Percentiles rank a stretch among this genome's conserved stretches.
Evolutionary conservation across 2,888 invertebrate species (phyloP).

Genomic region (Nipponacmea schrenckii): DNA sequence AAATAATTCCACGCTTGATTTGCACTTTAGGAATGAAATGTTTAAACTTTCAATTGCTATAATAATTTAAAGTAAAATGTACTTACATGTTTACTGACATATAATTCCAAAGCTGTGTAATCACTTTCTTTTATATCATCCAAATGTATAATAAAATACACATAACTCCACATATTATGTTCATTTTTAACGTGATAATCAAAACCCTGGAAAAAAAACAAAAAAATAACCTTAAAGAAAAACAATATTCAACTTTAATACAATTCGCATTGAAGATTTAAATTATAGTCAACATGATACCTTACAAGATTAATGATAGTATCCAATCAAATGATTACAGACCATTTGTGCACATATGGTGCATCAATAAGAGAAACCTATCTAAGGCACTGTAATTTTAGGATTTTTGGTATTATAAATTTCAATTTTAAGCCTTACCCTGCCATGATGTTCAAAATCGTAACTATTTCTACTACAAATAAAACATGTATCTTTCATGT

Average conservation of each 20-base stretch:
- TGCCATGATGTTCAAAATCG: constrained; percentile 68
- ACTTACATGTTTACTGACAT: constrained; percentile 62
- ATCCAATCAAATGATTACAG: too few relatives aligned
- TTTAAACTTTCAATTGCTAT: background rate
- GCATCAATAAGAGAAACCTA: too few relatives aligned
- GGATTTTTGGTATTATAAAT: too few relatives aligned
- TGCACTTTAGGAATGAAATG: too few relatives aligned
- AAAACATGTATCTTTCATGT: constrained; percentile 68
- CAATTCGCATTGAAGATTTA: too few relatives aligned
- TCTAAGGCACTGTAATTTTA: too few relatives aligned
- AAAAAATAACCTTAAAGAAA: background rate
- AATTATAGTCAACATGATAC: too few relatives aligned
- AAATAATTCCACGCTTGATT: too few relatives aligned
- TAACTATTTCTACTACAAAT: constrained; percentile 67
- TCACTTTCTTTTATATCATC: constrained; percentile 66
- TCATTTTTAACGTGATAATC: constrained; percentile 65
- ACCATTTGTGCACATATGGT: too few relatives aligned
- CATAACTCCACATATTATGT: constrained; percentile 69
- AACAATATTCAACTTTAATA: too few relatives aligned
- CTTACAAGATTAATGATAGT: too few relatives aligned
- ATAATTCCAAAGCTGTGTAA: constrained; percentile 66
- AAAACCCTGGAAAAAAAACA: constrained; percentile 59
- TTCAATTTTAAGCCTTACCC: constrained; percentile 39
- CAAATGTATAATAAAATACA: constrained; percentile 68
- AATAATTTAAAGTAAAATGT: background rate